phyloP scores from a whole-genome alignment of 2,888 invertebrate species.

The Stegana nigrithorax region DNA sequence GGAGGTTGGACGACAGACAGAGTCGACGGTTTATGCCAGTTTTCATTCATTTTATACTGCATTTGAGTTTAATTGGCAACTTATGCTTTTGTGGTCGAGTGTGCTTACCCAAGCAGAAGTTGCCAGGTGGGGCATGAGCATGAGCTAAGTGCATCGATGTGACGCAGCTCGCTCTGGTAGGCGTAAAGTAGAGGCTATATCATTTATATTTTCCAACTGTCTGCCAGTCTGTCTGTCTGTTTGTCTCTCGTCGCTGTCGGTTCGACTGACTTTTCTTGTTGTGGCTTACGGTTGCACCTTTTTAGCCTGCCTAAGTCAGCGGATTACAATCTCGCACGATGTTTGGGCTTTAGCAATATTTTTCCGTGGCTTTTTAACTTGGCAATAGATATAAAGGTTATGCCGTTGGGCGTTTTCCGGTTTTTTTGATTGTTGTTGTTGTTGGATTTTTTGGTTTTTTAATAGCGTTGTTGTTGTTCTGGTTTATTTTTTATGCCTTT shows the following conservation, averaged over 20 bases:
- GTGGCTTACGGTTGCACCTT: neutral
- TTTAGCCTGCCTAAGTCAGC: conserved; percentile 33
- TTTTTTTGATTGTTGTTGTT: too few species aligned
- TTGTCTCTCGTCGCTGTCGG: neutral
- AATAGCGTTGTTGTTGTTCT: conserved; percentile 2
- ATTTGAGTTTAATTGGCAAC: conserved; percentile 61
- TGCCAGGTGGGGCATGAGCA: too few species aligned
- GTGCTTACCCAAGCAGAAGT: conserved; percentile 18
- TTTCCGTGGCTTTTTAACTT: neutral
- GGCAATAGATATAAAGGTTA: conserved; percentile 8
- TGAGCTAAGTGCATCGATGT: too few species aligned
- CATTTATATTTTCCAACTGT: neutral
- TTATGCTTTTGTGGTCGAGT: conserved; percentile 58
- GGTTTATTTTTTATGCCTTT: conserved; percentile 34
- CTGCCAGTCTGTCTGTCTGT: neutral
- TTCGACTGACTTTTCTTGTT: neutral
- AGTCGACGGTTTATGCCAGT: neutral
- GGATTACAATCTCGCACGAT: conserved; percentile 16
- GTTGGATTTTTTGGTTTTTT: neutral
- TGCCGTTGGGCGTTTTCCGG: neutral
- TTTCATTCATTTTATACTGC: conserved; percentile 27
- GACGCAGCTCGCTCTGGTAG: too few species aligned
- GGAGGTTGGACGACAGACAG: neutral
- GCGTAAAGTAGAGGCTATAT: too few species aligned
- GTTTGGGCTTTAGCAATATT: conserved; percentile 2